Evolutionary conservation across 2,113 vertebrate genomes (phyloP).

Genomic region (Psephotus haematonotus): DNA sequence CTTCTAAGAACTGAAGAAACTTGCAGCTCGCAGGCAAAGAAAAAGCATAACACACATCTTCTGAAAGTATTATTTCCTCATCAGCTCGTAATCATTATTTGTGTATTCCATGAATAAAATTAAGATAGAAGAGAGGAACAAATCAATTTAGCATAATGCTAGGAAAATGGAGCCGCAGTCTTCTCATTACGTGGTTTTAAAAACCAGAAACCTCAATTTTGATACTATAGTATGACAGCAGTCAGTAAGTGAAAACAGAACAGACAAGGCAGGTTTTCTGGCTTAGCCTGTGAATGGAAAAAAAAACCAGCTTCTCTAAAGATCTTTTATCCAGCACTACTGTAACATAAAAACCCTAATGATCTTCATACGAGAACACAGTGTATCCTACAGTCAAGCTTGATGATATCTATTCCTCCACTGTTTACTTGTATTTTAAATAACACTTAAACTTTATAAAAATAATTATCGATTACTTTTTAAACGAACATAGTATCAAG

Average conservation of each 20-base stretch:
- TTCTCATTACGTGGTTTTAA: neutral
- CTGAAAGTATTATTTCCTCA: neutral
- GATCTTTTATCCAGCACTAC: neutral
- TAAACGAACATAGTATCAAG: neutral
- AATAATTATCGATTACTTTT: conserved; percentile 37
- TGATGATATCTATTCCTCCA: neutral
- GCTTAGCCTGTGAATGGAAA: neutral
- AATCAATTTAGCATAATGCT: neutral
- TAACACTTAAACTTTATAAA: conserved; percentile 5
- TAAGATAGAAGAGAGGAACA: neutral
- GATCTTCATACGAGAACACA: neutral
- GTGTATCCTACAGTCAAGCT: neutral
- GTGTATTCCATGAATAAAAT: conserved; percentile 29
- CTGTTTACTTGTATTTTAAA: conserved; percentile 15
- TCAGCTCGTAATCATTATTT: neutral
- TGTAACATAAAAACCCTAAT: neutral
- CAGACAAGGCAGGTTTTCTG: neutral
- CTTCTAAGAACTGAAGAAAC: neutral
- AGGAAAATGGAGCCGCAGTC: neutral
- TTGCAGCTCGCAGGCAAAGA: neutral
- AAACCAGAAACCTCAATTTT: neutral
- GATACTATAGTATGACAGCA: neutral
- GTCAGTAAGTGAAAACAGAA: conserved; percentile 16
- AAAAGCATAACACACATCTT: neutral
- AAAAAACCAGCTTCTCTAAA: neutral